A percentile compares a stretch with the other conserved stretches of the same genome.
Evolutionary conservation across 2,888 invertebrate species (phyloP).

Genomic region (Hemicrepidius hirtus): DNA sequence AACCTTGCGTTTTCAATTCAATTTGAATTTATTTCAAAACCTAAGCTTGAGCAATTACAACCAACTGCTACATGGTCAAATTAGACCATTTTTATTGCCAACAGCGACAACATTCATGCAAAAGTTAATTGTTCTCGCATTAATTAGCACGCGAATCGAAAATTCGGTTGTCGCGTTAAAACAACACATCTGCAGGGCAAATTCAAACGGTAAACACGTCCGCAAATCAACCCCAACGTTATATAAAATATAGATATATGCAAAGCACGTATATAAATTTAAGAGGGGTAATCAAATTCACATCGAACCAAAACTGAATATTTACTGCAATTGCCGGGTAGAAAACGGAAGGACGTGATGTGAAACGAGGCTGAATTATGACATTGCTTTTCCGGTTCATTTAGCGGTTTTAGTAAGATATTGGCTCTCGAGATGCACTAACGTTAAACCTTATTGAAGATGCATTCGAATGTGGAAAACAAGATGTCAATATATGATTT

Average conservation of each 20-base stretch:
- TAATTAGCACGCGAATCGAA: slow-evolving; percentile 36
- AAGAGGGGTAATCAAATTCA: slow-evolving; percentile 47
- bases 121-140: slow-evolving; percentile 37
- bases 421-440: slow-evolving; percentile 38
- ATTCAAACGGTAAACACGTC: slow-evolving; percentile 12
- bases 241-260: slow-evolving; percentile 27
- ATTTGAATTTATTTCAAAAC: too few species aligned
- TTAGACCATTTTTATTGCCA: too few species aligned
- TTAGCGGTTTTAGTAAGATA: slow-evolving; percentile 47
- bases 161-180: slow-evolving; percentile 12
- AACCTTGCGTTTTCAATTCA: too few species aligned
- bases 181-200: slow-evolving; percentile 6
- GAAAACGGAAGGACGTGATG: slow-evolving; percentile 46
- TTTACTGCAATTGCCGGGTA: slow-evolving; percentile 40
- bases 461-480: slow-evolving; percentile 29
- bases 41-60: too few species aligned
- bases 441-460: neutral
- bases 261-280: slow-evolving; percentile 44
- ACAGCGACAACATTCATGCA: neutral
- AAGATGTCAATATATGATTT: slow-evolving; percentile 37
- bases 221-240: neutral
- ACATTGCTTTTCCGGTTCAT: slow-evolving; percentile 50
- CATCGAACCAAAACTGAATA: slow-evolving; percentile 47
- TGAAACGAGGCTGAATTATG: slow-evolving; percentile 48
- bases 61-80: too few species aligned